Conservation (phyloP, 2,888 invertebrate genomes). For the Aphodius granarius region DNA sequence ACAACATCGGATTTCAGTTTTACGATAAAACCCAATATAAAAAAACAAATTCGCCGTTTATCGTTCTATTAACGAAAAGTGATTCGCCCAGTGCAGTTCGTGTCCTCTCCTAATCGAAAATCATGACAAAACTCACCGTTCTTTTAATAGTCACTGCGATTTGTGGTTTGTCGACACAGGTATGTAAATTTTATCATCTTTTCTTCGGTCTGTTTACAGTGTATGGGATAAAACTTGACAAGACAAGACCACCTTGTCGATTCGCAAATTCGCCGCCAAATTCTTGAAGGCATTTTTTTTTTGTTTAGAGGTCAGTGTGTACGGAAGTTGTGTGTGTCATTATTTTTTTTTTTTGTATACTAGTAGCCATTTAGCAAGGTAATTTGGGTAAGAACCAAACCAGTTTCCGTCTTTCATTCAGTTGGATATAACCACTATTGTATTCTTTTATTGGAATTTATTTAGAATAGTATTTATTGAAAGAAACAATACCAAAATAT, state of each 20-base stretch:
- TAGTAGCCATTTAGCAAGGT: background rate
- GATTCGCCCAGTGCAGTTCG: background rate
- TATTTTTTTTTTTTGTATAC: background rate
- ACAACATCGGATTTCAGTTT: background rate
- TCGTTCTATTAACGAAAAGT: background rate
- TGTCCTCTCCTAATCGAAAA: background rate
- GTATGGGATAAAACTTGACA: too few species aligned
- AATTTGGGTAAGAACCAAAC: background rate
- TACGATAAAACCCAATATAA: background rate
- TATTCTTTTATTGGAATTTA: too few species aligned
- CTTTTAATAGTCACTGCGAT: constrained; percentile 3
- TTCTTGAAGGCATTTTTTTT: background rate
- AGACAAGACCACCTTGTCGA: background rate
- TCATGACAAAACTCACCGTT: background rate
- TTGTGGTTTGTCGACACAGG: constrained; percentile 14
- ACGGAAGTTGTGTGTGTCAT: background rate
- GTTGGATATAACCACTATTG: too few species aligned
- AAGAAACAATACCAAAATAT: too few species aligned
- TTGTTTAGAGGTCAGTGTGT: background rate
- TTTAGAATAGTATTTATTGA: background rate
- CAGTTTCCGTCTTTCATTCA: background rate
- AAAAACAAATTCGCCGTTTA: background rate
- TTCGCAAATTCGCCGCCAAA: background rate
- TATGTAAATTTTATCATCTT: constrained; percentile 1
- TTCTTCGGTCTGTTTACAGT: too few species aligned